Base-by-base conservation (phyloP, 2,113 vertebrate genomes). In the Lasiurus cinereus region DNA sequence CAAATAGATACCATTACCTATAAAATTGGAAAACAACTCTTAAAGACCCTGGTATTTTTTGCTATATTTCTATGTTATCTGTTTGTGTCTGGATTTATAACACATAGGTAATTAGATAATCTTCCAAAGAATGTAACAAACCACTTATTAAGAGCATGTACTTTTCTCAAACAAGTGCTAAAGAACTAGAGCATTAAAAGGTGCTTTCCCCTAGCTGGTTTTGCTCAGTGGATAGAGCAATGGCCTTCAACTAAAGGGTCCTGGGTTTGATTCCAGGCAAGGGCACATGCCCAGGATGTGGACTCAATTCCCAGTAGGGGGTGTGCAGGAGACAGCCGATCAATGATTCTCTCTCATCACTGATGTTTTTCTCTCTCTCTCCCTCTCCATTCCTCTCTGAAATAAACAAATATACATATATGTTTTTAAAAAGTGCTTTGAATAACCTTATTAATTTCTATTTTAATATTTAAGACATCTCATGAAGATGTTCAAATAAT, bases 1-100 rank as follows among this genome's bases (percentile, higher is more conserved):
- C 14, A 73, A 18, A 24, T n/a, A 82, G 46, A 70, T 8, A 85
- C 7, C 3, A 70, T 27, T 48, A 91, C 8, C 50, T 78, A 56
- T 39, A 64, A 86, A 88, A 88, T 10, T 73, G 5, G 31, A 90
- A 94, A 90, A 48, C 9, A 96, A 19, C n/a, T 74, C 43, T 70
- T 77, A 48, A 52, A 90, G n/a, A 52, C 13, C 33, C 24, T 77
- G 16, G 59, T 39, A 69, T 50, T 93, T 87, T 88, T 87, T 62
- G 16, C 27, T 72, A 2, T 88, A 84, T 52, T 87, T 64, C 56
- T 50, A 7, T 39, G 69, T 48, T 31, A 69, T 64, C 70, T 56
- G 24, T 67, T 90, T 90, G 69, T 82, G n/a, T 69, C 70, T 89
- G 52, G 29, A 90, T 54, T 73, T 24, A 79, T 6, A 92, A 80